Percentiles rank a stretch among this genome's conserved stretches.
Evolutionary conservation across 2,888 invertebrate species (phyloP).

Genomic region (Labia minor): DNA sequence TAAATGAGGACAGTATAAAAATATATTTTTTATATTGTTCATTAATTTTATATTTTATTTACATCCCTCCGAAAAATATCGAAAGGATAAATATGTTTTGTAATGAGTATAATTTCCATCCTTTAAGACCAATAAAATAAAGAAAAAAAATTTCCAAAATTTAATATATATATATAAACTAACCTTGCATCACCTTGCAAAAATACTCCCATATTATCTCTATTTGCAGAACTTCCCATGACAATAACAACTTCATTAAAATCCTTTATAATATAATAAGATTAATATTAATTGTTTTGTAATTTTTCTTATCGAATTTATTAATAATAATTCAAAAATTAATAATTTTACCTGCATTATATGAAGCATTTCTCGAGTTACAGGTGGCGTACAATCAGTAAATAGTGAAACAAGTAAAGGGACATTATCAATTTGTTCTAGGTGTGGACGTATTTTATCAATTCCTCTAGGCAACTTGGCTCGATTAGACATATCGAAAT

Average conservation of each 20-base stretch:
- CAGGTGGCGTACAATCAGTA: conserved; percentile 91
- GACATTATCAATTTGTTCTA: conserved; percentile 93
- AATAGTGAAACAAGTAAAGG: conserved; percentile 93
- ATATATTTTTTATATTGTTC: background rate
- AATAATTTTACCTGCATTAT: conserved; percentile 70
- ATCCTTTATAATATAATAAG: conserved; percentile 47
- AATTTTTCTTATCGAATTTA: background rate
- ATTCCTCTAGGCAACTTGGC: conserved; percentile 93
- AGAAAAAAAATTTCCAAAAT: background rate
- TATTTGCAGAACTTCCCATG: conserved; percentile 82
- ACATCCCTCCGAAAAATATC: background rate
- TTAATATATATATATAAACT: conserved; percentile 23
- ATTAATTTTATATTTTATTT: too few relatives aligned
- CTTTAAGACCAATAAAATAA: background rate
- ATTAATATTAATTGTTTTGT: background rate
- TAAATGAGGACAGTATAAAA: background rate
- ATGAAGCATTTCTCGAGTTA: conserved; percentile 80
- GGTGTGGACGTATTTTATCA: conserved; percentile 90
- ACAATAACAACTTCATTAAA: conserved; percentile 94
- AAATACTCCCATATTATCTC: conserved; percentile 83
- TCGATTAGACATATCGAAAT: conserved; percentile 87
- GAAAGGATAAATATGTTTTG: background rate
- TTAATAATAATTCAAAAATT: background rate
- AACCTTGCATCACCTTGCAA: conserved; percentile 87
- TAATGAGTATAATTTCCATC: background rate